Percentiles rank a stretch among this genome's conserved stretches.
phyloP scores from a whole-genome alignment of 2,797 vertebrate genomes.

The Psittacula echo region DNA sequence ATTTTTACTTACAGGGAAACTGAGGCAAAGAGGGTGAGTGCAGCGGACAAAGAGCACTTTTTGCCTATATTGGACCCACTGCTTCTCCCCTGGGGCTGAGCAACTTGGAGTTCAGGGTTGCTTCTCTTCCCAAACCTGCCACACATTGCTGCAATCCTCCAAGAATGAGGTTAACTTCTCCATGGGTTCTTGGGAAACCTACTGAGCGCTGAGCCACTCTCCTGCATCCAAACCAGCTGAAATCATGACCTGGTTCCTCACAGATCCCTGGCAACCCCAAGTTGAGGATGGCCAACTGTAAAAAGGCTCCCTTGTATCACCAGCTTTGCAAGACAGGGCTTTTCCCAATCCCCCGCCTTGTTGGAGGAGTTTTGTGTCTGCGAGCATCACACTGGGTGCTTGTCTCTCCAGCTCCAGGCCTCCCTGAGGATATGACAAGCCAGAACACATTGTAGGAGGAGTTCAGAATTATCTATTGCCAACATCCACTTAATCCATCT shows the following conservation, averaged over 20 bases:
- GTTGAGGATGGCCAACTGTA: background rate
- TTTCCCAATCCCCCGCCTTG: background rate
- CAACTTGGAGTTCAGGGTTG: background rate
- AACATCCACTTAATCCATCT: conserved; percentile 67
- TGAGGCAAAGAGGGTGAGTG: background rate
- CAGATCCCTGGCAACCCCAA: no score
- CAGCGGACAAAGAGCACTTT: background rate
- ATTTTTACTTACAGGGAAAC: background rate
- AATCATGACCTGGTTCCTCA: background rate
- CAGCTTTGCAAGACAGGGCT: background rate
- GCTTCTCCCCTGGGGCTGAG: background rate
- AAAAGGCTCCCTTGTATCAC: background rate
- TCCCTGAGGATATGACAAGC: conserved; percentile 35
- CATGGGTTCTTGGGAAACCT: background rate
- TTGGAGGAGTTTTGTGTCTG: background rate
- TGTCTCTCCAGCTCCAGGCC: background rate
- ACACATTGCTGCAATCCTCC: background rate
- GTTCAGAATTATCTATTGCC: conserved; percentile 61
- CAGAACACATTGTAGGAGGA: conserved; percentile 56
- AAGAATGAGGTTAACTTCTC: background rate
- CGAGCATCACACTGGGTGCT: background rate
- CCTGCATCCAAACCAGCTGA: background rate
- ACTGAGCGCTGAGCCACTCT: background rate
- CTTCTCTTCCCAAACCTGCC: background rate
- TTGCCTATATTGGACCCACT: background rate